phyloP scores from a whole-genome alignment of 2,888 invertebrate genomes.

The Deroplatys truncata region DNA sequence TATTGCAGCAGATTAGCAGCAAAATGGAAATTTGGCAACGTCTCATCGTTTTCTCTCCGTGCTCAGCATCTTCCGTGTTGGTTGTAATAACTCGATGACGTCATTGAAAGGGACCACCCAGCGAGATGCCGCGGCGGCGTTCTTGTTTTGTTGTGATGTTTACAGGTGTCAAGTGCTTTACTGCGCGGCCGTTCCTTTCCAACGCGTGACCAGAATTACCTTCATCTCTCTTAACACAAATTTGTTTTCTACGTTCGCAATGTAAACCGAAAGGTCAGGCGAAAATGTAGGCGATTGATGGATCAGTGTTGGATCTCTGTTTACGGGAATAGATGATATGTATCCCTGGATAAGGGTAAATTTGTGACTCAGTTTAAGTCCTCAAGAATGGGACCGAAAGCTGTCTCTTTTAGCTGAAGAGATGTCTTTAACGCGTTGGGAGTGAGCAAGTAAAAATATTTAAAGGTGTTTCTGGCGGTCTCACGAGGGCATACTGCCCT shows the following conservation, averaged over 20 bases:
- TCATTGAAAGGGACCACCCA: conserved; percentile 3
- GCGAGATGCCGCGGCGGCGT: not conserved
- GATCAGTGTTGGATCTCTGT: too few relatives aligned
- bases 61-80: not conserved
- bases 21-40: not conserved
- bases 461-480: too few relatives aligned
- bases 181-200: not conserved
- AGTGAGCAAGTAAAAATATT: too few relatives aligned
- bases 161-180: not conserved
- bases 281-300: too few relatives aligned
- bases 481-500: too few relatives aligned
- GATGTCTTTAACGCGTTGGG: too few relatives aligned
- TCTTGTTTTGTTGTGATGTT: not conserved
- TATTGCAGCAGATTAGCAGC: too few relatives aligned
- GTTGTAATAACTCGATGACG: not conserved
- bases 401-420: too few relatives aligned
- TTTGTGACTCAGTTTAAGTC: too few relatives aligned
- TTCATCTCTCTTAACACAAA: not conserved
- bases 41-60: not conserved
- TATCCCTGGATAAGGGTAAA: too few relatives aligned
- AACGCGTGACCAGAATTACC: not conserved
- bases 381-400: too few relatives aligned
- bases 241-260: not conserved
- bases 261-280: not conserved
- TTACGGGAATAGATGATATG: too few relatives aligned